phyloP scores from a whole-genome alignment of 2,888 invertebrate genomes.

The Nymphalis c-album region DNA sequence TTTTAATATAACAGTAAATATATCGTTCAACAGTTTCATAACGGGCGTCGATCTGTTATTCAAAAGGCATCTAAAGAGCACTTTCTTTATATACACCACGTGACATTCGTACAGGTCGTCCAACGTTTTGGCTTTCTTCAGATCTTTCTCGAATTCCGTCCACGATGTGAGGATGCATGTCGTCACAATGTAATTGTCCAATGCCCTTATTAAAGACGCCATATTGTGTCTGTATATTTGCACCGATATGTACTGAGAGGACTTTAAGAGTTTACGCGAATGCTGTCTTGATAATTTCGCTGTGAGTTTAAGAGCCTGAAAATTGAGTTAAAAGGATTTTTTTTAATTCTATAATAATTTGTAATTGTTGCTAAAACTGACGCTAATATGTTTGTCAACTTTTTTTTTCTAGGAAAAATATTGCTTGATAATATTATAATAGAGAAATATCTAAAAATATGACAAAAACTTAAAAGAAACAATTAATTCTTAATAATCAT shows the following conservation, averaged over 20 bases:
- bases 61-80: slow-evolving; percentile 87
- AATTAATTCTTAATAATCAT: too few relatives aligned
- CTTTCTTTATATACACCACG: slow-evolving; percentile 87
- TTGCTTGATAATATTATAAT: too few relatives aligned
- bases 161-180: slow-evolving; percentile 88
- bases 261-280: slow-evolving; percentile 75
- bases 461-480: too few relatives aligned
- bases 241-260: slow-evolving; percentile 86
- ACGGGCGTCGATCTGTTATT: slow-evolving; percentile 86
- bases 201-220: slow-evolving; percentile 87
- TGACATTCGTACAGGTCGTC: slow-evolving; percentile 88
- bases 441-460: background rate
- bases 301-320: slow-evolving; percentile 82
- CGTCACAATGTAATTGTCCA: slow-evolving; percentile 89
- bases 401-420: background rate
- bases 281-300: slow-evolving; percentile 75
- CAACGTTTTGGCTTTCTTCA: slow-evolving; percentile 84
- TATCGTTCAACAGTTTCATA: slow-evolving; percentile 85
- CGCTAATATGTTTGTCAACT: background rate
- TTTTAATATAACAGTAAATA: slow-evolving; percentile 87
- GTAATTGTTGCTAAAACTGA: too few relatives aligned
- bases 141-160: slow-evolving; percentile 86
- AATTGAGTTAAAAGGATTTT: slow-evolving; percentile 32
- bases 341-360: too few relatives aligned
- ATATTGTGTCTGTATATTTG: slow-evolving; percentile 88